Percentiles rank a stretch among this genome's conserved stretches.
phyloP scores from a whole-genome alignment of 1,140 invertebrate genomes.

The Drosophila repleta region DNA sequence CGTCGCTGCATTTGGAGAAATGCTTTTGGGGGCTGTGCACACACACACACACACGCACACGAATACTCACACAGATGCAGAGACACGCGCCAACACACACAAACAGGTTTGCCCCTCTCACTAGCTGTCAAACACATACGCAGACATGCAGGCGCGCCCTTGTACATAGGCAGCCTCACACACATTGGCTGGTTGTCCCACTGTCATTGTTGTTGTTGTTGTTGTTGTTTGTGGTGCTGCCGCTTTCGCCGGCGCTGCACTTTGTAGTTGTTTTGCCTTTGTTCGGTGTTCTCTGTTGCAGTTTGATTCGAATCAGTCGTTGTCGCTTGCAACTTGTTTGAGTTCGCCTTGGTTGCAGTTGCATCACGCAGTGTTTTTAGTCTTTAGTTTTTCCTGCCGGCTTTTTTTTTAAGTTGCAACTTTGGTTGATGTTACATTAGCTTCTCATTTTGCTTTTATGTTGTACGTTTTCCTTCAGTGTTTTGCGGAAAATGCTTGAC shows the following conservation, averaged over 20 bases:
- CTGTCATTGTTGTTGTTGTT: conserved; percentile 27
- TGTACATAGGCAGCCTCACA: conserved; percentile 74
- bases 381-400: conserved; percentile 27
- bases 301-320: conserved; percentile 33
- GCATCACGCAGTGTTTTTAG: conserved; percentile 19
- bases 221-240: conserved; percentile 25
- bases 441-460: not conserved
- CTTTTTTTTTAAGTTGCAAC: conserved; percentile 11
- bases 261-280: conserved; percentile 52
- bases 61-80: conserved; percentile 24
- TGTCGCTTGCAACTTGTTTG: conserved; percentile 39
- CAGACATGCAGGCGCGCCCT: conserved; percentile 56
- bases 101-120: conserved; percentile 30
- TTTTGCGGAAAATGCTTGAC: conserved; percentile 18
- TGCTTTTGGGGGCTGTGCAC: conserved; percentile 67
- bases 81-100: conserved; percentile 39
- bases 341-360: conserved; percentile 43
- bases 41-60: conserved; percentile 22
- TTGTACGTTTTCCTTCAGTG: conserved; percentile 12
- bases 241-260: conserved; percentile 52
- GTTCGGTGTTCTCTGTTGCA: conserved; percentile 53
- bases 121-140: conserved; percentile 29
- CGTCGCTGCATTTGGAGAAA: conserved; percentile 78
- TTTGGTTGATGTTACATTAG: conserved; percentile 4
- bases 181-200: conserved; percentile 70